Evolutionary conservation across 1,140 invertebrate genomes (phyloP), one percentile per base, ranked within the genome.

Genomic region (Hypsibius dujardini): DNA sequence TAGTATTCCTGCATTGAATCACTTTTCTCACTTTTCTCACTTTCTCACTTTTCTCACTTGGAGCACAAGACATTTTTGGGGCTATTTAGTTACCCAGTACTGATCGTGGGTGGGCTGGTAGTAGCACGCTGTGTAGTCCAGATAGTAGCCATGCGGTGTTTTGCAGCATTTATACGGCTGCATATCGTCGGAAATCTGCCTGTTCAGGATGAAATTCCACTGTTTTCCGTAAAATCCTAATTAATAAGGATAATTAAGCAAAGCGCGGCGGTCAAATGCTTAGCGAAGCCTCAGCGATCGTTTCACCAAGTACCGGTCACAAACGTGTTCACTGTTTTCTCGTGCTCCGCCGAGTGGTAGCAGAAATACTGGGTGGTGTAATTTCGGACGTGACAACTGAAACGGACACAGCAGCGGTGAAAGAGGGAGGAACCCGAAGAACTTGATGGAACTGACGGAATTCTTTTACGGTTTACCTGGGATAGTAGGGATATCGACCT

Each of bases 391-490:
- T 56, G 50, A n/a, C 50, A 56, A n/a, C 50, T 56, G 50, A 56
- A n/a, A 56, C n/a, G 50, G 7, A 7, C 50, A n/a, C 7, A n/a
- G 50, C n/a, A 7, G n/a, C 50, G n/a, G 7, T 7, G 7, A 56
- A 56, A 7, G 50, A 56, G 50, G n/a, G 7, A 7, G n/a, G 50
- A 56, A 56, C 7, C 7, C n/a, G 50, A 7, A 56, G 7, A n/a
- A 56, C 7, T n/a, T 56, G 50, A 56, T 7, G n/a, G n/a, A 7
- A 56, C n/a, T 56, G 7, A 56, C n/a, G 7, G 50, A 56, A 56
- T 56, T 56, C n/a, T 56, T 56, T n/a, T 56, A 56, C 50, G n/a
- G n/a, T 56, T 7, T 56, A 56, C 50, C 50, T 56, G 50, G 50
- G 50, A n/a, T 56, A 56, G 50, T 56, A 56, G 7, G 50, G 50